Conservation (phyloP, 2,113 vertebrate species). For the Coturnix japonica region DNA sequence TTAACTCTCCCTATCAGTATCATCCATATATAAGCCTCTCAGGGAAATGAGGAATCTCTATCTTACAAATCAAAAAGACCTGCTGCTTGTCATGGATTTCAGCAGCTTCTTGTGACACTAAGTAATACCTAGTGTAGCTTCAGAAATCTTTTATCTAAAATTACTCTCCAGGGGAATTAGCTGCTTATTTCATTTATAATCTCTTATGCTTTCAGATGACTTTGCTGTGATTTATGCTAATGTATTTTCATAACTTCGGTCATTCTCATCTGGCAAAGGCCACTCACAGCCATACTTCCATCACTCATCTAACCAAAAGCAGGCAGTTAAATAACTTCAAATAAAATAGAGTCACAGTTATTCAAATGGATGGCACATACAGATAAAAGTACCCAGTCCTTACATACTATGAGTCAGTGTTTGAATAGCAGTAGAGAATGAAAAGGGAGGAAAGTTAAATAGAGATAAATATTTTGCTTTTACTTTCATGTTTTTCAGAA, state of each 20-base stretch:
- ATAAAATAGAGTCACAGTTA: conserved; percentile 44
- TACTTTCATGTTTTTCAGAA: not conserved
- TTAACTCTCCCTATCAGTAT: not conserved
- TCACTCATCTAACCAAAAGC: conserved; percentile 38
- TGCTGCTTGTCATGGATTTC: not conserved
- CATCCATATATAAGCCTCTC: not conserved
- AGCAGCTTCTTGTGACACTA: conserved; percentile 4
- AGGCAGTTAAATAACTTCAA: conserved; percentile 55
- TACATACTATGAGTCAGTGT: not conserved
- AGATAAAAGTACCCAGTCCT: conserved; percentile 30
- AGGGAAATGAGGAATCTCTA: not conserved
- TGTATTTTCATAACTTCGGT: conserved; percentile 46
- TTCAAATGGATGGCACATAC: conserved; percentile 33
- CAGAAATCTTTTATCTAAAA: conserved; percentile 52
- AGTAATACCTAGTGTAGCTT: conserved; percentile 12
- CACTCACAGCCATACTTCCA: conserved; percentile 16
- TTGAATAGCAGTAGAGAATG: conserved; percentile 18
- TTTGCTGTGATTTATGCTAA: conserved; percentile 52
- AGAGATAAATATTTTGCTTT: conserved; percentile 25
- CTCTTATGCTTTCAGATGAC: conserved; percentile 16
- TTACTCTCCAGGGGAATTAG: conserved; percentile 34
- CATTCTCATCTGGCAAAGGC: conserved; percentile 58
- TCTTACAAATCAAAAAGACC: not conserved
- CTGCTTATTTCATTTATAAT: conserved; percentile 54
- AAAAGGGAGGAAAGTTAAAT: conserved; percentile 36